These are phyloP conservation scores for Microvelia longipes DNA, from an alignment of 1,140 invertebrate genomes.

Conservation along the genomic window DNA sequence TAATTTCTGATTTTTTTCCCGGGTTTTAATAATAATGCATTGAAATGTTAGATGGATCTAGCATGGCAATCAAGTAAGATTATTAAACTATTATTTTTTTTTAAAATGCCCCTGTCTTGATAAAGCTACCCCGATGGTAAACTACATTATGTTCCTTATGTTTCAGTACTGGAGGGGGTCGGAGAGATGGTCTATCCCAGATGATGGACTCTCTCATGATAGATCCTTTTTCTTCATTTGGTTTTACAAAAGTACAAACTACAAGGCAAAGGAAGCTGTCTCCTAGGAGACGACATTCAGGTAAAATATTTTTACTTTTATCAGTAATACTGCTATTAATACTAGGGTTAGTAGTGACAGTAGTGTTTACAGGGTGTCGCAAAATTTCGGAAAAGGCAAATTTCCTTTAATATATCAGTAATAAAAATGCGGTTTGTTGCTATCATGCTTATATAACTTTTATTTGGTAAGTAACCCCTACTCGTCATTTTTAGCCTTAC, in stretches of 20 bases:
- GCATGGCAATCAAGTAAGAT: no score
- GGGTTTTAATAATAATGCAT: no score
- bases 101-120: no score
- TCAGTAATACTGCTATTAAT: background rate
- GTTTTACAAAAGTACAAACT: slow-evolving; percentile 43
- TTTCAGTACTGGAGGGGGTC: slow-evolving; percentile 31
- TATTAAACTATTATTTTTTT: no score
- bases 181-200: slow-evolving; percentile 39
- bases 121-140: background rate
- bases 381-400: background rate
- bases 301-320: slow-evolving; percentile 1
- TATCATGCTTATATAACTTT: no score
- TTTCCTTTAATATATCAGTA: no score
- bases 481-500: no score
- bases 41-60: no score
- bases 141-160: background rate
- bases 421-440: no score
- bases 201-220: slow-evolving; percentile 54
- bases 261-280: slow-evolving; percentile 23
- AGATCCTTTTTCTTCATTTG: slow-evolving; percentile 39
- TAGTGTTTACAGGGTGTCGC: background rate
- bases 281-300: slow-evolving; percentile 1
- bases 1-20: no score
- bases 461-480: no score
- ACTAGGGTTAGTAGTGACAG: background rate